phyloP scores from a whole-genome alignment of 2,797 vertebrate genomes.

The Morus bassanus region DNA sequence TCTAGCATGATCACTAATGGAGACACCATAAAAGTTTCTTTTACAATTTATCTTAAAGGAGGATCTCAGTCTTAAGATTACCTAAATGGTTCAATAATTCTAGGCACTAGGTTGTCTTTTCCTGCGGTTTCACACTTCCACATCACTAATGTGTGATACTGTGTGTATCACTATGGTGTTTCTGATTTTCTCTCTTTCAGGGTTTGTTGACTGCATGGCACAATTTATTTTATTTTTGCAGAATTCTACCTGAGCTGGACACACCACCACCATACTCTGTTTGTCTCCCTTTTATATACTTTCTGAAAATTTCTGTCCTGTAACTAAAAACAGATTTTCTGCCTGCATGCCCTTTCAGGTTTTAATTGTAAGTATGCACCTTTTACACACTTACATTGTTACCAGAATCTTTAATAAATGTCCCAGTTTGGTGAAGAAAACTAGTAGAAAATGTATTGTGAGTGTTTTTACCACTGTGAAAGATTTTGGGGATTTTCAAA shows the following conservation, averaged over 20 bases:
- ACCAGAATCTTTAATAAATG: background rate
- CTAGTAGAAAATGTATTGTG: background rate
- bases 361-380: background rate
- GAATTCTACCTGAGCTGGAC: background rate
- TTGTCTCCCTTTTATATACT: background rate
- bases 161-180: background rate
- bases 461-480: background rate
- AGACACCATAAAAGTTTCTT: background rate
- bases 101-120: background rate
- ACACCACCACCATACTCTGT: background rate
- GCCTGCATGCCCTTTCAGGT: background rate
- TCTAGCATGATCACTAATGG: background rate
- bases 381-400: background rate
- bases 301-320: background rate
- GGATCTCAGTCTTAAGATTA: background rate
- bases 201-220: background rate
- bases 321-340: background rate
- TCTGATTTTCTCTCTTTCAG: background rate
- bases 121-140: background rate
- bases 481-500: background rate
- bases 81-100: background rate
- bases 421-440: background rate
- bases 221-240: background rate
- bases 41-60: background rate
- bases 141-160: background rate